These are phyloP conservation scores for Daubentonia madagascariensis DNA, from an alignment of 2,113 vertebrate genomes.

Conservation along the genomic window DNA sequence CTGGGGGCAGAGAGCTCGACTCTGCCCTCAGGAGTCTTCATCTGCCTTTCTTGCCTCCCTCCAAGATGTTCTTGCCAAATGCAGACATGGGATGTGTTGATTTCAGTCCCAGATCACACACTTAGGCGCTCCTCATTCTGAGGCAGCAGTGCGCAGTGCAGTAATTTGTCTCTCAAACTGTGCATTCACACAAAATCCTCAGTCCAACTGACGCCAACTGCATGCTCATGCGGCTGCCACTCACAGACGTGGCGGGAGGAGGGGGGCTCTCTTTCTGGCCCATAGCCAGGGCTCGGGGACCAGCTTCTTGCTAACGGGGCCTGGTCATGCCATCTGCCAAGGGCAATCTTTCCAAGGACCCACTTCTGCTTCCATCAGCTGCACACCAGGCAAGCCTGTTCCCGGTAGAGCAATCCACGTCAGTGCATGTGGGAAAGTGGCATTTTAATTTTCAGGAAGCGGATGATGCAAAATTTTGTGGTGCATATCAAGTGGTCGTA, in stretches of 20 bases:
- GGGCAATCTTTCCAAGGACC: not conserved
- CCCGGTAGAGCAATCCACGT: not conserved
- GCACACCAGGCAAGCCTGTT: not conserved
- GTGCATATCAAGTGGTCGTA: not conserved
- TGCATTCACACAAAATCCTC: not conserved
- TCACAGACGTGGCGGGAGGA: not conserved
- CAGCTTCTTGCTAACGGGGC: not conserved
- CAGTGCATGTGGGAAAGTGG: not conserved
- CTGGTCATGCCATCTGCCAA: not conserved
- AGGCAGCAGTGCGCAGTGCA: not conserved
- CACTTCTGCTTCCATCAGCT: not conserved
- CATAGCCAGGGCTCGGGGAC: not conserved
- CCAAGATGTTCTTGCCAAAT: not conserved
- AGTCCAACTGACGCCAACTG: not conserved
- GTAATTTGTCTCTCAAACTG: not conserved
- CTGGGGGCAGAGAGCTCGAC: not conserved
- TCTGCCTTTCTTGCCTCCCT: not conserved
- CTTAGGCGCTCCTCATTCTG: not conserved
- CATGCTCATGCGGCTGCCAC: rapidly evolving
- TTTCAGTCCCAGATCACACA: not conserved
- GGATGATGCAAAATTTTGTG: not conserved
- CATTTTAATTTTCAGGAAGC: not conserved
- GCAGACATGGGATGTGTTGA: not conserved
- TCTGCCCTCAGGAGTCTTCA: not conserved
- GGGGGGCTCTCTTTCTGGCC: not conserved